These are phyloP conservation scores for Phenacoccus solenopsis DNA, from an alignment of 1,140 invertebrate species.

Conservation along the genomic window DNA sequence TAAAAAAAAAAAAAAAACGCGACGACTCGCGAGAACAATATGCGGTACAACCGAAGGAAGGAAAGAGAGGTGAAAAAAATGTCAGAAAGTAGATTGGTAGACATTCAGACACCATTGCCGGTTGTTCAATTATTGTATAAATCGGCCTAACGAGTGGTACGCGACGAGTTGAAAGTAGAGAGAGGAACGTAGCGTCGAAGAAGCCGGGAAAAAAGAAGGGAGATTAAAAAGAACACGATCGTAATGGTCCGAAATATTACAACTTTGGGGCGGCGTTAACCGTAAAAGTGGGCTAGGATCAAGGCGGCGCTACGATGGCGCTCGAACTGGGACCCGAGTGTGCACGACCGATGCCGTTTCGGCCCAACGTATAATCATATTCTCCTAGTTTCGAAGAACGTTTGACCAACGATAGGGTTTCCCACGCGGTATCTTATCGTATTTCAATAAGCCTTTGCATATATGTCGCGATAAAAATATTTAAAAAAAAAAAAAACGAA, in stretches of 20 bases:
- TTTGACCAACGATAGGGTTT: neutral
- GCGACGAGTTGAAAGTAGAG: too few species aligned
- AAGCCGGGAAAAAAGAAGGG: neutral
- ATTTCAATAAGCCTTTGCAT: neutral
- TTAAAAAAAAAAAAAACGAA: too few species aligned
- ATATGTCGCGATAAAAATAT: neutral
- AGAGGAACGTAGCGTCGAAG: neutral
- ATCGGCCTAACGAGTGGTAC: neutral
- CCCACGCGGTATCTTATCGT: neutral
- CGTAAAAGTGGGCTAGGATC: neutral
- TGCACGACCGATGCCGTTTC: neutral
- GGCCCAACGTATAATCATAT: neutral
- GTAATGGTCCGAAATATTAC: too few species aligned
- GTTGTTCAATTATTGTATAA: slow-evolving; percentile 9
- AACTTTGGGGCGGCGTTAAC: too few species aligned
- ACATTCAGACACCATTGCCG: slow-evolving; percentile 11
- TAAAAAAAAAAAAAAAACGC: too few species aligned
- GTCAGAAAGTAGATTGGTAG: neutral
- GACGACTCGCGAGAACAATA: neutral
- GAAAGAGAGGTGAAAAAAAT: neutral
- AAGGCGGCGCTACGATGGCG: neutral
- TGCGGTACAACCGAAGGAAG: neutral
- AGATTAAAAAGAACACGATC: too few species aligned
- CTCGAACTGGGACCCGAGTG: neutral
- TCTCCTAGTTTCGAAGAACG: neutral